phyloP scores from a whole-genome alignment of 2,888 invertebrate genomes.

The Acanthococcus lagerstroemiae region DNA sequence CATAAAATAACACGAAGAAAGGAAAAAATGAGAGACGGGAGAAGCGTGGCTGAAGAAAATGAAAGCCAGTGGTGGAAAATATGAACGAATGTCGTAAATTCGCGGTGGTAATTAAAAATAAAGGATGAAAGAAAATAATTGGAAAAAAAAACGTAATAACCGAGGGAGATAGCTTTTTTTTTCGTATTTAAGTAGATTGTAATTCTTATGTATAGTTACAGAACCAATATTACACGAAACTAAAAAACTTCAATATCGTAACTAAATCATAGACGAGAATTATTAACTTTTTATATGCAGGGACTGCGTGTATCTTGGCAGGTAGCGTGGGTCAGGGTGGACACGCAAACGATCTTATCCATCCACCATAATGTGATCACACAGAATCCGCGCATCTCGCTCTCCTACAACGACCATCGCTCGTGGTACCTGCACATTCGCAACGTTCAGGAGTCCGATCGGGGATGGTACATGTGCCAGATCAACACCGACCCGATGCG shows the following conservation, averaged over 20 bases:
- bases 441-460: slow-evolving; percentile 74
- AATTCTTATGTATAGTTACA: background rate
- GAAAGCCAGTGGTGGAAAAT: background rate
- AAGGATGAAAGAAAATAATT: background rate
- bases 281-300: slow-evolving; percentile 31
- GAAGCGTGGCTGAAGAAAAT: background rate
- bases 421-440: slow-evolving; percentile 86
- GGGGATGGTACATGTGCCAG: slow-evolving; percentile 89
- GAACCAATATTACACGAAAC: background rate
- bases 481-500: slow-evolving; percentile 92
- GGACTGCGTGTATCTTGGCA: slow-evolving; percentile 41
- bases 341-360: slow-evolving; percentile 83
- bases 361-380: slow-evolving; percentile 87
- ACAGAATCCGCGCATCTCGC: slow-evolving; percentile 75
- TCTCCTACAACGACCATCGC: slow-evolving; percentile 79
- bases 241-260: slow-evolving; percentile 5
- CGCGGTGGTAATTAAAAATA: background rate
- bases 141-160: background rate
- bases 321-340: slow-evolving; percentile 89
- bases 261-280: slow-evolving; percentile 22
- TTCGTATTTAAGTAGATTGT: background rate
- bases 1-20: background rate
- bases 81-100: background rate
- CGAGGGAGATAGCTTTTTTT: background rate
- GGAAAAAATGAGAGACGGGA: background rate